A percentile compares a stretch with the other conserved stretches of the same genome.
These are phyloP conservation scores for Galemys pyrenaicus DNA, from an alignment of 2,113 vertebrate species.

Conservation along the genomic window DNA sequence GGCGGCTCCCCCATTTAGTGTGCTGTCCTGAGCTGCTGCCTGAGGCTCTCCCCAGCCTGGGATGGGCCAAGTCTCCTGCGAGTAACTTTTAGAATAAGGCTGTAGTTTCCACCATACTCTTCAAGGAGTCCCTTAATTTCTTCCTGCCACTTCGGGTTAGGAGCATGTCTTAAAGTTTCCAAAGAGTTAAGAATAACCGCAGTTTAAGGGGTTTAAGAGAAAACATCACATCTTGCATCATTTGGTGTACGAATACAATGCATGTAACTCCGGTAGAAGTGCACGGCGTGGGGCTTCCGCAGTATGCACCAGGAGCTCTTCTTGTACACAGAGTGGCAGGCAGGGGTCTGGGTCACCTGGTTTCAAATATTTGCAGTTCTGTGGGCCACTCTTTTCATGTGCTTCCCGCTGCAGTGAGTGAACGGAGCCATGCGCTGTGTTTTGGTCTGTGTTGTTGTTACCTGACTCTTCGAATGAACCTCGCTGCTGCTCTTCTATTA, in stretches of 20 bases:
- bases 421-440: accelerated
- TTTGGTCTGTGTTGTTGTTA: neutral
- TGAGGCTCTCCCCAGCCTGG: neutral
- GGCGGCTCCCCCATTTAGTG: neutral
- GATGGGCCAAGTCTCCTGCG: neutral
- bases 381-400: neutral
- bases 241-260: accelerated
- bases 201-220: neutral
- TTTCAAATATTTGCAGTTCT: neutral
- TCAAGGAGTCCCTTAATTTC: neutral
- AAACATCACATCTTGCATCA: too few relatives aligned
- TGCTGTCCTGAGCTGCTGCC: too few relatives aligned
- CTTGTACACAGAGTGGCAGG: accelerated
- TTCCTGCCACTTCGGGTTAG: neutral
- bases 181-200: neutral
- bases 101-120: neutral
- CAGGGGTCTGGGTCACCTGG: too few relatives aligned
- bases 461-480: neutral
- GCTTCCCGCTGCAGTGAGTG: neutral
- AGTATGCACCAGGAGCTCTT: accelerated
- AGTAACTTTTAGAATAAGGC: neutral
- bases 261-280: accelerated
- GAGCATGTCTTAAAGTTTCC: neutral
- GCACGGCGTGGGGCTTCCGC: neutral
- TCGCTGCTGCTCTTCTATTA: neutral